phyloP scores from a whole-genome alignment of 2,888 invertebrate species.

The Chrysodeixis includens region DNA sequence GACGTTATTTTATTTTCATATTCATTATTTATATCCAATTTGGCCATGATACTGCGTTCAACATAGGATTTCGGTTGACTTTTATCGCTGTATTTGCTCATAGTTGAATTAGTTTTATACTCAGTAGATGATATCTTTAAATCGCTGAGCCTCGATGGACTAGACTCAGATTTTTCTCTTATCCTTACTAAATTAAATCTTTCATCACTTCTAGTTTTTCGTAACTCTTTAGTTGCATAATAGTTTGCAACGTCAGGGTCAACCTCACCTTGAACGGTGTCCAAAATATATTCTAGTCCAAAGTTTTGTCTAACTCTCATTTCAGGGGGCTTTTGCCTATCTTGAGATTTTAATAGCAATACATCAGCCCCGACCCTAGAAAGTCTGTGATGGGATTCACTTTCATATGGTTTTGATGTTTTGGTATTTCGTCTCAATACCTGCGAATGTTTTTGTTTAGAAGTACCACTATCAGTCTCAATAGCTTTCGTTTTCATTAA shows the following conservation, averaged over 20 bases:
- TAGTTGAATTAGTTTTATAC: slow-evolving; percentile 52
- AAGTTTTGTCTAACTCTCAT: slow-evolving; percentile 51
- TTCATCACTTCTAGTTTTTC: slow-evolving; percentile 69
- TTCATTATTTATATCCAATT: slow-evolving; percentile 67
- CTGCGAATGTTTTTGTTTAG: slow-evolving; percentile 30
- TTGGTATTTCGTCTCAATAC: slow-evolving; percentile 19
- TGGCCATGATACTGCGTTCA: slow-evolving; percentile 68
- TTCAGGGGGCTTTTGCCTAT: slow-evolving; percentile 21
- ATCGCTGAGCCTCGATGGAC: slow-evolving; percentile 49
- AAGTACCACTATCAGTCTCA: slow-evolving; percentile 16
- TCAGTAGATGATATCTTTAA: slow-evolving; percentile 53
- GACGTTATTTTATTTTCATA: slow-evolving; percentile 74
- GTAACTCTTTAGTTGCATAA: slow-evolving; percentile 50
- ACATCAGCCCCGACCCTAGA: slow-evolving; percentile 67
- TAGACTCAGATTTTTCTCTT: slow-evolving; percentile 42
- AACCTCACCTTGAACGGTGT: slow-evolving; percentile 64
- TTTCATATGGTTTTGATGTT: slow-evolving; percentile 14
- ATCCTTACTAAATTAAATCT: slow-evolving; percentile 47
- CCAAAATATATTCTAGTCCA: slow-evolving; percentile 73
- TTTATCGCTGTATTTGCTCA: slow-evolving; percentile 55
- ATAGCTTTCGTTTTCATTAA: slow-evolving; percentile 14
- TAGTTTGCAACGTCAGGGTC: slow-evolving; percentile 58
- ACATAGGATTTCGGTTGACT: slow-evolving; percentile 48
- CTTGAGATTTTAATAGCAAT: slow-evolving; percentile 61
- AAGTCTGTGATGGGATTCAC: slow-evolving; percentile 65